Conservation (phyloP, 2,888 invertebrate genomes). For the Coecobrya sp. region DNA sequence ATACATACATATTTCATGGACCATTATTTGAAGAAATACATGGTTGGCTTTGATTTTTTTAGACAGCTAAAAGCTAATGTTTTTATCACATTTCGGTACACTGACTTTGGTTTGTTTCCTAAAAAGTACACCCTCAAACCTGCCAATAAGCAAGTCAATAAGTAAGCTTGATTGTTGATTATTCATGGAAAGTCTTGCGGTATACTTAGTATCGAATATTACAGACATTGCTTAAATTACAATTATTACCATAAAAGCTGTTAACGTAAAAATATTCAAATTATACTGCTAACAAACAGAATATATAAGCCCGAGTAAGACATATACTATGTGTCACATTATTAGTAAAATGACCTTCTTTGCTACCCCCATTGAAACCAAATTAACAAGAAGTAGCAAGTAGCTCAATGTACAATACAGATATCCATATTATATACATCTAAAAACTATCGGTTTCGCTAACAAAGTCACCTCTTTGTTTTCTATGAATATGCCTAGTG, state of each 20-base stretch:
- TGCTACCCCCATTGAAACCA: too few species aligned
- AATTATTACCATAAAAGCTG: too few species aligned
- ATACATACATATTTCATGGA: background rate
- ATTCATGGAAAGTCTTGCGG: background rate
- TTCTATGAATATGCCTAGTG: slow-evolving; percentile 68
- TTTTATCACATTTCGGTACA: slow-evolving; percentile 64
- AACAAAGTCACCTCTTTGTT: slow-evolving; percentile 69
- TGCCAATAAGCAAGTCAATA: background rate
- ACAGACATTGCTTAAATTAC: too few species aligned
- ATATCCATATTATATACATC: background rate
- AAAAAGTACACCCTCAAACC: background rate
- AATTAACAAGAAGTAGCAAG: too few species aligned
- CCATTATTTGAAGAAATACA: background rate
- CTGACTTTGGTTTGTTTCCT: slow-evolving; percentile 61
- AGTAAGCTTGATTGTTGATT: background rate
- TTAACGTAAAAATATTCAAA: too few species aligned
- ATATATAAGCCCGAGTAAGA: too few species aligned
- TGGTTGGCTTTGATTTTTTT: too few species aligned
- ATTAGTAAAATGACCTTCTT: too few species aligned
- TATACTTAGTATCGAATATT: too few species aligned
- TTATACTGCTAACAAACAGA: too few species aligned
- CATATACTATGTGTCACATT: too few species aligned
- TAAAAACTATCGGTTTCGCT: slow-evolving; percentile 69
- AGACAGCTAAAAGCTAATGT: background rate
- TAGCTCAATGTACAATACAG: too few species aligned